Evolutionary conservation across 2,797 vertebrate genomes (phyloP), one percentile per base, ranked within the genome.

Genomic region (Syngnathus acus): DNA sequence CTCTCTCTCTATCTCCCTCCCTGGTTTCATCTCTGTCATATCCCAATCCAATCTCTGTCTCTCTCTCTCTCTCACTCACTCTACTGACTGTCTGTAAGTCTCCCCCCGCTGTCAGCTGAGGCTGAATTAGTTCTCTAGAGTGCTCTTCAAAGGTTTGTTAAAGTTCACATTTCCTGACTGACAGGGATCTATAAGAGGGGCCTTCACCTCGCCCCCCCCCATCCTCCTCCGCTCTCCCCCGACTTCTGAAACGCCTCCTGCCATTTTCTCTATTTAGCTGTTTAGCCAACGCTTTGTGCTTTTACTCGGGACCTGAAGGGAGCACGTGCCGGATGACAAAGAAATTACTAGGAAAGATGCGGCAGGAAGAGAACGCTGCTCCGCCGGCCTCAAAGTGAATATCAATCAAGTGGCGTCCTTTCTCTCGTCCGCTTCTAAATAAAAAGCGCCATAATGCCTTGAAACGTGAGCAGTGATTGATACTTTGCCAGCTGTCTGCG

Each of bases 161-260:
- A 90, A 91, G 88, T 90, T 91, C 89, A 89, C 81, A 78, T 87
- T 82, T 86, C 82, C 80, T 90, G 89, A 91, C 86, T 90, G 90
- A 90, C 88, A 87, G 88, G 84, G 83, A 88, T 90, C 88, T 86
- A 87, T 89, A 88, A 85, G 85, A 87, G 77, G 68, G 78, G 79
- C 81, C 80, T 83, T 84, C 85, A 84, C 83, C 82, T 84, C 79
- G 82, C 87, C 81, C 74, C 70, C 84, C 76, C 74, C 43, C 9
- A 43, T 80, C 72, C 67, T 81, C 72, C 26, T 26, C 81, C 75
- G 63, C 71, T 79, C 76, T 42, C 23, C 62, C 26, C 78, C 73
- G 71, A 81, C 82, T 84, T 82, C 84, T 82, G 75, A 84, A 83
- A 82, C 70, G 60, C 75, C 66, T 79, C 45, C 85, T 89, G 84